Conservation (phyloP, 1,140 invertebrate species). For the Lepidurus couesii region DNA sequence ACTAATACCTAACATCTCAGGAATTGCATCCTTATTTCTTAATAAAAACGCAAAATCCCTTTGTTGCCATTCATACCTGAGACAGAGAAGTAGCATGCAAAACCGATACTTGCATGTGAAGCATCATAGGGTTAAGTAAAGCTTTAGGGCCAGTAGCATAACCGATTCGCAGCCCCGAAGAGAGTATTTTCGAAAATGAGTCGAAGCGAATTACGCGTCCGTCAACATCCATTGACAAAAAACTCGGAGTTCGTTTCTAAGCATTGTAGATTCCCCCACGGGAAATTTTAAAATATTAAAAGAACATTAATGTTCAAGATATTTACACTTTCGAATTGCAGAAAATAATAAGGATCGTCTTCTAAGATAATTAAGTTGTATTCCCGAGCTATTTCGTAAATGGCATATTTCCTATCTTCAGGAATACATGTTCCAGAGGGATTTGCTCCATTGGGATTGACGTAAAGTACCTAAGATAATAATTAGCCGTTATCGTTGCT, state of each 20-base stretch:
- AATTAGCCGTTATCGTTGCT: background rate
- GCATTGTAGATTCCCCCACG: slow-evolving; percentile 24
- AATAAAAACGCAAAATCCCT: background rate
- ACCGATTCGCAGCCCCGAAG: slow-evolving; percentile 62
- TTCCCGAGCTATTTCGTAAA: slow-evolving; percentile 66
- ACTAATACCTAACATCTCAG: slow-evolving; percentile 53
- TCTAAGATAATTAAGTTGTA: slow-evolving; percentile 73
- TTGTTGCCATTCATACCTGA: slow-evolving; percentile 51
- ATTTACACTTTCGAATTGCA: slow-evolving; percentile 56
- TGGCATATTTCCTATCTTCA: slow-evolving; percentile 58
- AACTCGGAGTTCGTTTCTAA: slow-evolving; percentile 56
- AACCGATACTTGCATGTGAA: slow-evolving; percentile 65
- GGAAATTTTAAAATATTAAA: background rate
- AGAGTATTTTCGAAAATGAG: slow-evolving; percentile 72
- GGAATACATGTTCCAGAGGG: slow-evolving; percentile 63
- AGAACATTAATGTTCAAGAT: slow-evolving; percentile 6
- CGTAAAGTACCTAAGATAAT: slow-evolving; percentile 18
- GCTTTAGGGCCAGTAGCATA: slow-evolving; percentile 62
- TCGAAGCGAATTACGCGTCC: slow-evolving; percentile 70
- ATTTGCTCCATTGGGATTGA: slow-evolving; percentile 56
- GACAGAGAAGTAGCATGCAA: slow-evolving; percentile 66
- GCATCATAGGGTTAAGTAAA: slow-evolving; percentile 55
- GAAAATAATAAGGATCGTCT: slow-evolving; percentile 74
- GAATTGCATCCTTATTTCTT: background rate
- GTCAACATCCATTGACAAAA: slow-evolving; percentile 67